Evolutionary conservation across 1,140 invertebrate genomes (phyloP), one percentile per base, ranked within the genome.

Genomic region (Drosophila hydei): DNA sequence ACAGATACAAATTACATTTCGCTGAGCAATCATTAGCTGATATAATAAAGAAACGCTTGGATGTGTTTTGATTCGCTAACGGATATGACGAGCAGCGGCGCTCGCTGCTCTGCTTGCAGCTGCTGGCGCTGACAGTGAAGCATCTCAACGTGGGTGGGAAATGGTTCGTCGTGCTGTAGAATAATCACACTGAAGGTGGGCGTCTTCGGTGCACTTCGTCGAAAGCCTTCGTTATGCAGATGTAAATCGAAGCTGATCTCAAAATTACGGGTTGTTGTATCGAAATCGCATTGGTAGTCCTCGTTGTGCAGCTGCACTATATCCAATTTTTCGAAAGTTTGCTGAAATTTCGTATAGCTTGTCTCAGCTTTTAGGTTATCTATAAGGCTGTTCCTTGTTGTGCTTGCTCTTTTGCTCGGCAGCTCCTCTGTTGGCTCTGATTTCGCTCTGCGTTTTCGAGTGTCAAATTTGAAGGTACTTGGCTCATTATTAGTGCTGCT

Each of bases 31-130:
- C 74, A 72, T 81, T 65, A 81, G 63, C 78, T 90, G 40, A 84
- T 90, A 89, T 75, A 75, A 59, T 91, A 91, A 25, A 91, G 42
- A 71, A 91, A 90, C 19, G 90, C 90, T 47, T 91, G 90, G 52
- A 91, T 90, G 52, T 91, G 90, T 59, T 91, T 91, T 1, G 90
- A 91, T 60, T 90, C 88, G 63, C 89, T 89, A 36, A 91, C 81
- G 33, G 80, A 84, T 27, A 91, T 50, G 18, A 91, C 51, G 23
- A 91, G 72, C 60, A 91, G 40, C 16, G 84, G 88, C 1, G 75
- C 30, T 33, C 75, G 5, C 65, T 75, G 51, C 11, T 21, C 43
- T n/a, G 43, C 43, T 3, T 6, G 9, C 38, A 54, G 42, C 14
- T 68, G 52, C 9, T 76, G 64, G 11, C 65, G 50, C 25, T 81